These are phyloP conservation scores for Phrynocephalus vlangalii DNA, from an alignment of 2,797 vertebrate genomes.

Conservation along the genomic window DNA sequence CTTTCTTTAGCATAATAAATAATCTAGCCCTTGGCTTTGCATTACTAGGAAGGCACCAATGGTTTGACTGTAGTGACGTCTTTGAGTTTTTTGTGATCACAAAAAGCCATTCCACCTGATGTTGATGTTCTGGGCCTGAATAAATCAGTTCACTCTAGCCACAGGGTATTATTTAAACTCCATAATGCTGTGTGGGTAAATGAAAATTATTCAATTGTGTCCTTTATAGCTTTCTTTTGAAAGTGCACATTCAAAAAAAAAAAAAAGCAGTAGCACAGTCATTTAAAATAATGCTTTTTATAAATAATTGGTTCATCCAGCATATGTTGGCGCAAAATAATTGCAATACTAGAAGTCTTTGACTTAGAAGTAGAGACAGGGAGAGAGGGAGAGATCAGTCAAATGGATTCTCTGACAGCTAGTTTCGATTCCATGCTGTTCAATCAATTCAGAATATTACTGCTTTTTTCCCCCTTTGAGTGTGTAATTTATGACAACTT, in stretches of 20 bases:
- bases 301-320: conserved; percentile 60
- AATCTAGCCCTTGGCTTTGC: conserved; percentile 6
- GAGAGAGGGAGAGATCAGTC: conserved; percentile 58
- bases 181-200: conserved; percentile 27
- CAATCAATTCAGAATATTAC: conserved; percentile 77
- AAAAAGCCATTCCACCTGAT: conserved; percentile 37
- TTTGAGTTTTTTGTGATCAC: conserved; percentile 34
- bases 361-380: conserved; percentile 40
- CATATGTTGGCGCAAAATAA: conserved; percentile 61
- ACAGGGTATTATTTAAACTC: conserved; percentile 24
- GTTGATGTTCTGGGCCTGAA: conserved; percentile 54
- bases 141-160: conserved; percentile 33
- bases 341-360: conserved; percentile 54
- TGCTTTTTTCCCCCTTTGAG: conserved; percentile 78
- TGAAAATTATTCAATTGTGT: conserved; percentile 39
- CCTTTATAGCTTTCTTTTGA: conserved; percentile 42
- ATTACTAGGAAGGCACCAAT: conserved; percentile 23
- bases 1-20: conserved; percentile 29
- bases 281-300: conserved; percentile 63
- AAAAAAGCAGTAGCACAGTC: conserved; percentile 43
- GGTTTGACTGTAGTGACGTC: conserved; percentile 40
- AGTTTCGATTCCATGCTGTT: conserved; percentile 72
- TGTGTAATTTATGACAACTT: conserved; percentile 78
- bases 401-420: conserved; percentile 68
- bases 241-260: conserved; percentile 45